A percentile compares a stretch with the other conserved stretches of the same genome.
These are phyloP conservation scores for Dipus sagitta DNA, from an alignment of 2,797 vertebrate species.

Conservation along the genomic window DNA sequence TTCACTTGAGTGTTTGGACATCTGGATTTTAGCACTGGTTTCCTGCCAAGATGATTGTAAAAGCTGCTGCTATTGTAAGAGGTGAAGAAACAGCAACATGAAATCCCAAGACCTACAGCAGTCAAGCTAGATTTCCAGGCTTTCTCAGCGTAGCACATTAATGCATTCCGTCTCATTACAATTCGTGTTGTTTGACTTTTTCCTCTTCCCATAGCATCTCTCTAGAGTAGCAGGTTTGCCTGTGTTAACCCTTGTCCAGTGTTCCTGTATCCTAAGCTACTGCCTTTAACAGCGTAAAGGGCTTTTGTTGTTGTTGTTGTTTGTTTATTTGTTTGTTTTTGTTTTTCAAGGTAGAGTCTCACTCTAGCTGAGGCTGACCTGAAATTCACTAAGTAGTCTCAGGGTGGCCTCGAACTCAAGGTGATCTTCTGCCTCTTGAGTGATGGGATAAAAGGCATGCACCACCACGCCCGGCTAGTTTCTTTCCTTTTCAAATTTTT, in stretches of 20 bases:
- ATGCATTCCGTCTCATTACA: not conserved
- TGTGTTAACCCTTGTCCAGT: too few species aligned
- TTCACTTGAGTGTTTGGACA: not conserved
- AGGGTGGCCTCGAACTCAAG: too few species aligned
- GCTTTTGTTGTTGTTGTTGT: too few species aligned
- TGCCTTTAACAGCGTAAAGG: not conserved
- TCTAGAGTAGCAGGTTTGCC: not conserved
- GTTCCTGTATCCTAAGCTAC: not conserved
- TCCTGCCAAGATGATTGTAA: constrained; percentile 3
- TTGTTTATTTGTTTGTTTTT: too few species aligned
- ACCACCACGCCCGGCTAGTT: too few species aligned
- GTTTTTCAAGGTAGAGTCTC: too few species aligned
- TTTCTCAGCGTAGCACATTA: not conserved
- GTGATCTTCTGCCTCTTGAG: too few species aligned
- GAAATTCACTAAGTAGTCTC: too few species aligned
- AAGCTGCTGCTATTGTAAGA: not conserved
- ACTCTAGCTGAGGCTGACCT: too few species aligned
- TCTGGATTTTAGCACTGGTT: not conserved
- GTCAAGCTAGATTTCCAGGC: not conserved
- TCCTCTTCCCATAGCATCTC: not conserved
- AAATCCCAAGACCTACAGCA: not conserved
- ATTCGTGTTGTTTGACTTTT: not conserved
- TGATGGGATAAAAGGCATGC: too few species aligned
- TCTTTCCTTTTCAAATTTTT: too few species aligned
- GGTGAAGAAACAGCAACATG: not conserved